Percentiles rank a stretch among this genome's conserved stretches.
Evolutionary conservation across 1,140 invertebrate genomes (phyloP).

Genomic region (Capitella teleta): DNA sequence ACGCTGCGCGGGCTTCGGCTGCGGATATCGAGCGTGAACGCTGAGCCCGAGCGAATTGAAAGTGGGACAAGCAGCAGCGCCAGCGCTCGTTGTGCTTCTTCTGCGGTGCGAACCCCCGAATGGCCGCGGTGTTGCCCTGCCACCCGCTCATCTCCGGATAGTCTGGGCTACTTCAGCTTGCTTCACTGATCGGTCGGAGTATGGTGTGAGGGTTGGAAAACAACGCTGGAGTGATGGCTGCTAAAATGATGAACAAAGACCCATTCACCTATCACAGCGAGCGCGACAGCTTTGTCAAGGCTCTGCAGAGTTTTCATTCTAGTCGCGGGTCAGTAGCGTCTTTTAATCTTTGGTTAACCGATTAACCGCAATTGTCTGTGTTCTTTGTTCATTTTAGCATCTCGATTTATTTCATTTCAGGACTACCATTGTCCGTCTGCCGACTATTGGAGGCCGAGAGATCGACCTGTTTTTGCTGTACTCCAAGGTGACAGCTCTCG

Average conservation of each 20-base stretch:
- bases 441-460: constrained; percentile 74
- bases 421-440: constrained; percentile 60
- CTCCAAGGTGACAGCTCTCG: constrained; percentile 73
- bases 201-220: constrained; percentile 7
- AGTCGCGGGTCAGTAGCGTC: constrained; percentile 60
- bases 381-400: background rate
- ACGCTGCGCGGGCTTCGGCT: constrained; percentile 18
- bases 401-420: constrained; percentile 46
- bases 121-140: background rate
- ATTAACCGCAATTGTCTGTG: background rate
- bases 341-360: background rate
- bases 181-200: constrained; percentile 12
- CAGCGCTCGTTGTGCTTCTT: constrained; percentile 20
- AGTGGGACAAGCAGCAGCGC: constrained; percentile 29
- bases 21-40: constrained; percentile 21
- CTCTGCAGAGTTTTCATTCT: constrained; percentile 70
- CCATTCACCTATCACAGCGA: constrained; percentile 58
- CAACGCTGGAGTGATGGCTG: constrained; percentile 45
- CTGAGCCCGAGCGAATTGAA: constrained; percentile 30
- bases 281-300: constrained; percentile 62
- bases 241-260: constrained; percentile 60
- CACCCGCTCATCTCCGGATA: background rate
- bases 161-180: constrained; percentile 17
- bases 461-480: constrained; percentile 85
- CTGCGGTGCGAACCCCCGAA: background rate